Evolutionary conservation across 2,113 vertebrate species (phyloP).

Genomic region (Campylomormyrus numenius): DNA sequence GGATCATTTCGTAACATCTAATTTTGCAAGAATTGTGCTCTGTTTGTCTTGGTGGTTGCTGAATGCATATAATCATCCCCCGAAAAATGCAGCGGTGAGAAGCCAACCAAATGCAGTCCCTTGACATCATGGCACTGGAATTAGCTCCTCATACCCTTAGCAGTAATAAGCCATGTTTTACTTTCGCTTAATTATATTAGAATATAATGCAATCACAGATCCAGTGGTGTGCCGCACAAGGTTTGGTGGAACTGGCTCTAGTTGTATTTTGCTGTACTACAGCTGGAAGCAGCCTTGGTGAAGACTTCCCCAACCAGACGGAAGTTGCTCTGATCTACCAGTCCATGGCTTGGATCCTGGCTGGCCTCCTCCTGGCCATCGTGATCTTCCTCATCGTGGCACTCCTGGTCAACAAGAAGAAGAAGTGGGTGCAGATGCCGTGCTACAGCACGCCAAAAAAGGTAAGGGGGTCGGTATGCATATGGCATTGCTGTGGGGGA

Average conservation of each 20-base stretch:
- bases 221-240: neutral
- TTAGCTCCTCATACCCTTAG: neutral
- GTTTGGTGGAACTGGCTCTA: neutral
- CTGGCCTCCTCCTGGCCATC: slow-evolving; percentile 62
- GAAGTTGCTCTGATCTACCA: slow-evolving; percentile 68
- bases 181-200: neutral
- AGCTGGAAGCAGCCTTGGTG: slow-evolving; percentile 43
- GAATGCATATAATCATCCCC: neutral
- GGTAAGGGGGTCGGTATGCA: slow-evolving; percentile 43
- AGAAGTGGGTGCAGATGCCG: slow-evolving; percentile 71
- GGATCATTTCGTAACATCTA: neutral
- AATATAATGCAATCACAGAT: neutral
- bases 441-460: slow-evolving; percentile 71
- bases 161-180: neutral
- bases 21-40: neutral
- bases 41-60: neutral
- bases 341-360: slow-evolving; percentile 69
- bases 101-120: neutral
- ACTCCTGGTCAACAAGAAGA: slow-evolving; percentile 64
- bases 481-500: neutral
- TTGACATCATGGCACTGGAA: neutral
- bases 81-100: neutral
- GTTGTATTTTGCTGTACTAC: neutral
- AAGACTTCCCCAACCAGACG: slow-evolving; percentile 50
- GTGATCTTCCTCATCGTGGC: slow-evolving; percentile 61